Conservation (phyloP, 1,140 invertebrate species). For the Caerostris darwini region DNA sequence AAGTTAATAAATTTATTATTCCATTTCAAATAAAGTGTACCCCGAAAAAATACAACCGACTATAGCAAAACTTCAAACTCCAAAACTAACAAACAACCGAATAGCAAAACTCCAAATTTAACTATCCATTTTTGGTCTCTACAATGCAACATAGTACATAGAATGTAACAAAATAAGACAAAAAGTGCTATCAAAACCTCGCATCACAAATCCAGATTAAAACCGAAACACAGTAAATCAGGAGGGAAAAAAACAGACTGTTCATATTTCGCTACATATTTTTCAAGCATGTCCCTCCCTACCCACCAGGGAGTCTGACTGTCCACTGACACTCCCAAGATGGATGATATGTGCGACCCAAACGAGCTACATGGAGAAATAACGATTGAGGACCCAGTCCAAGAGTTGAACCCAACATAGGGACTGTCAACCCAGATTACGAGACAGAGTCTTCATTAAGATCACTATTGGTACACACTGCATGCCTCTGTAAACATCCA, state of each 20-base stretch:
- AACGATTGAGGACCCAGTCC: not conserved
- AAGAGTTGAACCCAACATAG: not conserved
- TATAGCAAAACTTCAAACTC: no score
- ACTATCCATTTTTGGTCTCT: no score
- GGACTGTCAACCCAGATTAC: slow-evolving; percentile 53
- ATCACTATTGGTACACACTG: not conserved
- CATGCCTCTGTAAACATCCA: slow-evolving; percentile 32
- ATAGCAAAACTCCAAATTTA: no score
- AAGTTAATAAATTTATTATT: no score
- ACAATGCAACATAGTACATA: no score
- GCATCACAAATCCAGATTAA: not conserved
- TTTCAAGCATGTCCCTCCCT: not conserved
- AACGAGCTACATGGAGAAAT: slow-evolving; percentile 45
- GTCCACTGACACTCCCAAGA: slow-evolving; percentile 47
- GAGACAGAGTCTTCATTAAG: slow-evolving; percentile 28
- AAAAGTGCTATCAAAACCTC: not conserved
- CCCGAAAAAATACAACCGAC: no score
- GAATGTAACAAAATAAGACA: not conserved
- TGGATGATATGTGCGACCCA: slow-evolving; percentile 24
- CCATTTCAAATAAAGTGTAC: no score
- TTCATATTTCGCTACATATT: not conserved
- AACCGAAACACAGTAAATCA: not conserved
- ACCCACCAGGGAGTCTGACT: slow-evolving; percentile 25
- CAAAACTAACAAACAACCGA: no score
- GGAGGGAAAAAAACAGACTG: not conserved